phyloP scores from a whole-genome alignment of 2,797 vertebrate species.

The Amniataba percoides region DNA sequence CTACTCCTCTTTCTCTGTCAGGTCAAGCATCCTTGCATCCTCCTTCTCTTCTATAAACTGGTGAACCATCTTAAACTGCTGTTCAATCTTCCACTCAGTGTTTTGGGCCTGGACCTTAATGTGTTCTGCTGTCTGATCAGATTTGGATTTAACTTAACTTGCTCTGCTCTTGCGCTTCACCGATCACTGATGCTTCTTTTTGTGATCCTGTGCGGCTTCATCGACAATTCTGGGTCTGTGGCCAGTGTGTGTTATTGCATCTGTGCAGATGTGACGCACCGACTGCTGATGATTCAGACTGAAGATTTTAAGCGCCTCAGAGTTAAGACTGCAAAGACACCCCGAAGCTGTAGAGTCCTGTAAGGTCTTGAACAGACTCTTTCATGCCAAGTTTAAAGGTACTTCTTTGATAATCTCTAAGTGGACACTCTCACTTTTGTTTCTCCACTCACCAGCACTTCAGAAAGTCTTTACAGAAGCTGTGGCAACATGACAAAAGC shows the following conservation, averaged over 20 bases:
- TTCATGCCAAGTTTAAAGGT: constrained; percentile 16
- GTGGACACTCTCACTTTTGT: constrained; percentile 22
- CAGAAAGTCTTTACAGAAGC: constrained; percentile 57
- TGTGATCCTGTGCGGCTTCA: constrained; percentile 42
- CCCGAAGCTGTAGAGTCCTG: not conserved
- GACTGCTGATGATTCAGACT: constrained; percentile 55
- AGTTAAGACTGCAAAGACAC: constrained; percentile 37
- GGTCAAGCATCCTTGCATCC: constrained; percentile 27
- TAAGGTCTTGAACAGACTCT: constrained; percentile 33
- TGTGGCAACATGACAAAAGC: constrained; percentile 57
- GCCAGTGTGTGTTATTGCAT: constrained; percentile 43
- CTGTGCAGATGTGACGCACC: constrained; percentile 50
- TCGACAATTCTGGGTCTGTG: constrained; percentile 52
- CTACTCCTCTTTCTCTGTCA: constrained; percentile 39
- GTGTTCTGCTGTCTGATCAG: constrained; percentile 16
- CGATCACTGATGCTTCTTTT: constrained; percentile 9
- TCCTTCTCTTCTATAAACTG: constrained; percentile 53
- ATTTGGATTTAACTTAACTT: constrained; percentile 13
- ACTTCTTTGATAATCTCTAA: constrained; percentile 18
- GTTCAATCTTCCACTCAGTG: constrained; percentile 35
- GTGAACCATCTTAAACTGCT: constrained; percentile 32
- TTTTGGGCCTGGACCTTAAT: constrained; percentile 25
- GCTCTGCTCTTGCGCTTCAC: constrained; percentile 7
- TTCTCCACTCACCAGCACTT: constrained; percentile 45
- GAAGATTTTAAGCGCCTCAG: constrained; percentile 45